These are phyloP conservation scores for Macquaria australasica DNA, from an alignment of 2,113 vertebrate genomes.

Conservation along the genomic window DNA sequence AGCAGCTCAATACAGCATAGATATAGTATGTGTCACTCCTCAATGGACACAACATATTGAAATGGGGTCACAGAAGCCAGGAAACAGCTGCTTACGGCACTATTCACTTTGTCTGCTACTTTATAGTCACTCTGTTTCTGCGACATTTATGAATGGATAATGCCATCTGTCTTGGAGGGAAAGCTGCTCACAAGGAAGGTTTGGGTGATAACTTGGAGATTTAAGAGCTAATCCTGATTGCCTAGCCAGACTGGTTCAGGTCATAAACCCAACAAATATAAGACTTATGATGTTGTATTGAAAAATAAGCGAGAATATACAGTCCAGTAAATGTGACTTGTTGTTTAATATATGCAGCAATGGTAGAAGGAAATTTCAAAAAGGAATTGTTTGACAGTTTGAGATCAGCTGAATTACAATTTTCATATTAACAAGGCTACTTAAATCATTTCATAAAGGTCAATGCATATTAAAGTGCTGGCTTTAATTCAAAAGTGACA, in stretches of 20 bases:
- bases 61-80: constrained; percentile 47
- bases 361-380: background rate
- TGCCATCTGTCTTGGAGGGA: constrained; percentile 48
- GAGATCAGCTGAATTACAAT: background rate
- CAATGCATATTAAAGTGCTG: constrained; percentile 42
- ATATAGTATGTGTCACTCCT: constrained; percentile 49
- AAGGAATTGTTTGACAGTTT: background rate
- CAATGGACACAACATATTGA: constrained; percentile 46
- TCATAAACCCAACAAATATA: constrained; percentile 32
- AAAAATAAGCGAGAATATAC: constrained; percentile 13
- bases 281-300: background rate
- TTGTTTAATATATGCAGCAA: background rate
- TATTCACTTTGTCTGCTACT: constrained; percentile 53
- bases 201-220: constrained; percentile 51
- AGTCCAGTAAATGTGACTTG: background rate
- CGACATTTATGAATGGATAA: constrained; percentile 71
- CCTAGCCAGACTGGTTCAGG: constrained; percentile 17
- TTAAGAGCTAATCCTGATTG: constrained; percentile 57
- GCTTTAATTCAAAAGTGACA: constrained; percentile 31
- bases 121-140: constrained; percentile 60
- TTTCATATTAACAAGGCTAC: background rate
- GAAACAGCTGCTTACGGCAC: constrained; percentile 61
- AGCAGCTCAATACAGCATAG: no score
- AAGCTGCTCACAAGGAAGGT: constrained; percentile 34
- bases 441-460: constrained; percentile 28